Conservation (phyloP, 2,797 vertebrate genomes). For the Cossypha dichroa region DNA sequence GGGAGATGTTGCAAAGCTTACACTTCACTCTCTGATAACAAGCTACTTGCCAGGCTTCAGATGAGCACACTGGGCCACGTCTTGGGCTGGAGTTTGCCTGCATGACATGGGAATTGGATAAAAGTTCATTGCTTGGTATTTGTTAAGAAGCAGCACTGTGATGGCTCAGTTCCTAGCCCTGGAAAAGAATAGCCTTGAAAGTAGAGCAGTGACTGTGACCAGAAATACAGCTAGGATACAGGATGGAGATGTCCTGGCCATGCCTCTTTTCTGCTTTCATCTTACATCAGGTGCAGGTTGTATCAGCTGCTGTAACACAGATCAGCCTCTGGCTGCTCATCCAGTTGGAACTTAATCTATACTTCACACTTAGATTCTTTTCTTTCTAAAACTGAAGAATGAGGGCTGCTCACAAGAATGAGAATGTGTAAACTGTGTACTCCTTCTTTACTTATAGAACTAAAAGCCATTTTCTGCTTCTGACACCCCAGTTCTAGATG, state of each 20-base stretch:
- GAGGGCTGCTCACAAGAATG: neutral
- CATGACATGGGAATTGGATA: neutral
- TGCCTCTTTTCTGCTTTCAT: neutral
- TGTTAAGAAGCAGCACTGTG: neutral
- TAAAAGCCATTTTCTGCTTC: neutral
- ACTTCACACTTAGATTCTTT: neutral
- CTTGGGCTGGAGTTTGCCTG: neutral
- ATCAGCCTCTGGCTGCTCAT: neutral
- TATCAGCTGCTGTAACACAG: neutral
- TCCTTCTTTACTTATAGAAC: neutral
- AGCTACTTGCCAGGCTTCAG: neutral
- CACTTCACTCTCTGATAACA: neutral
- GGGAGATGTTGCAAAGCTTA: neutral
- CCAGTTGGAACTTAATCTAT: neutral
- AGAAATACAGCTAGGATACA: neutral
- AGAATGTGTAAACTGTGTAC: neutral
- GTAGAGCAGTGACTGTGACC: neutral
- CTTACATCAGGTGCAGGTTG: neutral
- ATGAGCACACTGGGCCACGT: neutral
- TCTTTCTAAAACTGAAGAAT: neutral
- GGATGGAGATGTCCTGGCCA: neutral
- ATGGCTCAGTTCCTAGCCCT: neutral
- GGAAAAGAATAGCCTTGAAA: neutral
- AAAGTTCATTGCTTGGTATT: neutral
- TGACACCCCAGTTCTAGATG: neutral